Conservation (phyloP, 37 sponge, comb jelly and placozoan species). For the Axinella damicornis region DNA sequence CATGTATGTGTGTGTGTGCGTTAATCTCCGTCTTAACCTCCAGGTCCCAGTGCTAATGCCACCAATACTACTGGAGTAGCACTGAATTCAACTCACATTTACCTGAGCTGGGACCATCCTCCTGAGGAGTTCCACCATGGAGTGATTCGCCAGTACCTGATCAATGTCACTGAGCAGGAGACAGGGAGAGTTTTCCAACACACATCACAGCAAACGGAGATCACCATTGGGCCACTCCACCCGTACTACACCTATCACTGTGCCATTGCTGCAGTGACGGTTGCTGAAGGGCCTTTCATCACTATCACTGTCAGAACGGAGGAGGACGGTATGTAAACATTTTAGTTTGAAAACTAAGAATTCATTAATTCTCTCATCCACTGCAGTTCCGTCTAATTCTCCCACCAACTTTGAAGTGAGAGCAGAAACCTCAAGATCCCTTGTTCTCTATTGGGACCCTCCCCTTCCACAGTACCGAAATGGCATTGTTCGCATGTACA, state of each 20-base stretch:
- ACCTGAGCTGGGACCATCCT: constrained; percentile 37
- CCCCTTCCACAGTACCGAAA: constrained; percentile 25
- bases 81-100: constrained; percentile 19
- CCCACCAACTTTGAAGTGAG: not conserved
- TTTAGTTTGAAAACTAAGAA: too few relatives aligned
- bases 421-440: not conserved
- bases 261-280: constrained; percentile 30
- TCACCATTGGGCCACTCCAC: not conserved
- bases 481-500: constrained; percentile 23
- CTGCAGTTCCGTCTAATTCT: constrained; percentile 1
- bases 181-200: not conserved
- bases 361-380: too few relatives aligned
- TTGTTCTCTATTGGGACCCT: not conserved
- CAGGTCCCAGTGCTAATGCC: not conserved
- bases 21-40: too few relatives aligned
- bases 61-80: constrained; percentile 5
- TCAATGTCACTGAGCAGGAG: constrained; percentile 7
- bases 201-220: not conserved
- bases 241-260: constrained; percentile 46
- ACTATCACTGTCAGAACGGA: constrained; percentile 10
- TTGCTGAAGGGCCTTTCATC: constrained; percentile 27
- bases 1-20: too few relatives aligned
- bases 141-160: constrained; percentile 18
- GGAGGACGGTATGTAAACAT: constrained; percentile 53
- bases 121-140: constrained; percentile 37